These are phyloP conservation scores for Apis dorsata DNA, from an alignment of 1,140 invertebrate genomes.

Conservation along the genomic window DNA sequence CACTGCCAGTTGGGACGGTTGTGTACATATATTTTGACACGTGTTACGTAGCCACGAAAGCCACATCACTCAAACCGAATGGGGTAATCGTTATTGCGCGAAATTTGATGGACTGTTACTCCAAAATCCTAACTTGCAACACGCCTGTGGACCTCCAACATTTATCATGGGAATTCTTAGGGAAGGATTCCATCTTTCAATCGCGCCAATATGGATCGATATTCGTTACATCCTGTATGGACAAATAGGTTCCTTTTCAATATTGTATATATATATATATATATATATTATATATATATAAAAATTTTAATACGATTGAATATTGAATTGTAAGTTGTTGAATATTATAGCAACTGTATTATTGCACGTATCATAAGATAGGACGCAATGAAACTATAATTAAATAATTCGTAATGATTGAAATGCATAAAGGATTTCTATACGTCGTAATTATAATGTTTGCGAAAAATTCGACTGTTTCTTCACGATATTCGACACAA, in stretches of 20 bases:
- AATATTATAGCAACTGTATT: too few relatives aligned
- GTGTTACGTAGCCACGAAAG: slow-evolving; percentile 29
- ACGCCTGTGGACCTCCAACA: neutral
- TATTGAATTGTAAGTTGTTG: too few relatives aligned
- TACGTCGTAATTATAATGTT: neutral
- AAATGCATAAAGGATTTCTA: neutral
- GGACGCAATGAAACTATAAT: neutral
- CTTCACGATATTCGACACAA: neutral
- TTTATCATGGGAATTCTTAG: slow-evolving; percentile 16
- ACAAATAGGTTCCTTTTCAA: too few relatives aligned
- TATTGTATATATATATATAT: too few relatives aligned
- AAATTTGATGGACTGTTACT: slow-evolving; percentile 48
- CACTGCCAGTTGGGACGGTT: slow-evolving; percentile 51
- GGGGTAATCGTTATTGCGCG: slow-evolving; percentile 48
- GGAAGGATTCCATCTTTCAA: neutral
- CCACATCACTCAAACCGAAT: slow-evolving; percentile 35
- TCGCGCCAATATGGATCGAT: neutral
- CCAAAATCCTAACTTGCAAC: neutral
- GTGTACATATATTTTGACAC: slow-evolving; percentile 47
- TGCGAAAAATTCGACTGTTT: neutral
- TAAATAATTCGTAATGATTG: neutral
- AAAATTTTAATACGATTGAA: too few relatives aligned
- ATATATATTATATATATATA: too few relatives aligned
- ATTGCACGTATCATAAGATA: neutral
- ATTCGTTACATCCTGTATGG: too few relatives aligned